Evolutionary conservation across 2,797 vertebrate species (phyloP).

Genomic region (Cetoscarus ocellatus): DNA sequence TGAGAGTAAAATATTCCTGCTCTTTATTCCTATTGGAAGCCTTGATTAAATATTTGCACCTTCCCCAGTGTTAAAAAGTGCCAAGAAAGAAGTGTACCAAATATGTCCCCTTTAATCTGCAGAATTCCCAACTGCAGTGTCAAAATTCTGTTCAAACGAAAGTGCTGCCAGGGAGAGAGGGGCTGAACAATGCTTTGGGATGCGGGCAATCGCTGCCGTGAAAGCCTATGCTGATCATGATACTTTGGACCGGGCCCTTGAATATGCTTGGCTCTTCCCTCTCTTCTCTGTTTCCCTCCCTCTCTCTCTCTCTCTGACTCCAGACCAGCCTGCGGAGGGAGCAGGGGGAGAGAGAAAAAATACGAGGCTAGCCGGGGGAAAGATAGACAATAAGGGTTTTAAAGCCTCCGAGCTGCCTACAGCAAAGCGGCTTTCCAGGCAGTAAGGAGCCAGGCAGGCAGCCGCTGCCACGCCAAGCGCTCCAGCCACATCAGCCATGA

Average conservation of each 20-base stretch:
- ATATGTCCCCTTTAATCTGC: constrained; percentile 84
- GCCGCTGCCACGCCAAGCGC: constrained; percentile 66
- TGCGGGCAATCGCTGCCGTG: constrained; percentile 74
- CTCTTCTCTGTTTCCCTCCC: constrained; percentile 55
- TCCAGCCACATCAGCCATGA: constrained; percentile 85
- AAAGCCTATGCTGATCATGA: constrained; percentile 84
- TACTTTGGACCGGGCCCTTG: constrained; percentile 77
- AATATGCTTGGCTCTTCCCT: constrained; percentile 73
- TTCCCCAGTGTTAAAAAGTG: constrained; percentile 65
- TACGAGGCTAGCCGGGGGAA: constrained; percentile 72
- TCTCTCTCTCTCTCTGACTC: constrained; percentile 70
- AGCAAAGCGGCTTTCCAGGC: constrained; percentile 88
- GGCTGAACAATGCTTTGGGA: constrained; percentile 80
- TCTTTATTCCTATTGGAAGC: constrained; percentile 38
- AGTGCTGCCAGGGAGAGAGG: constrained; percentile 81
- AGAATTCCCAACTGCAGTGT: constrained; percentile 83
- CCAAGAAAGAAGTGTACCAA: constrained; percentile 81
- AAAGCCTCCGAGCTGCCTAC: constrained; percentile 86
- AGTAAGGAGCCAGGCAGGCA: constrained; percentile 75
- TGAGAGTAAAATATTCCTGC: constrained; percentile 33
- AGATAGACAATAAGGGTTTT: constrained; percentile 86
- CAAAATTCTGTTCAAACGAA: constrained; percentile 83
- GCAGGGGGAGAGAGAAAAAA: constrained; percentile 55
- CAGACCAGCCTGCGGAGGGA: constrained; percentile 72
- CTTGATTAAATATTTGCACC: constrained; percentile 68